A percentile compares a stretch with the other conserved stretches of the same genome.
Conservation (phyloP, 2,888 invertebrate species). For the Trichogramma dendrolimi region DNA sequence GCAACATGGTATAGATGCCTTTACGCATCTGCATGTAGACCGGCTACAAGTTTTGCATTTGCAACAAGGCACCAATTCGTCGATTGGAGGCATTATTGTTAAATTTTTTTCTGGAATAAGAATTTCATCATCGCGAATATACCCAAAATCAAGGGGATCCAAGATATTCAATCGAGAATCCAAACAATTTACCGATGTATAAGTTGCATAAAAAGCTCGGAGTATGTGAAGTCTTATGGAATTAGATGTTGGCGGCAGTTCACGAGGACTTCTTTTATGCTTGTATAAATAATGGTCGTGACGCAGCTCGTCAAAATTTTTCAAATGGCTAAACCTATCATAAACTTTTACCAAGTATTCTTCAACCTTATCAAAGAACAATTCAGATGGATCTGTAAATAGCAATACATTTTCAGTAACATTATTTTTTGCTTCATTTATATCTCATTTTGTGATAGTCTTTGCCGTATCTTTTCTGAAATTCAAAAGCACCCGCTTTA, state of each 20-base stretch:
- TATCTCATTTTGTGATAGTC: no score
- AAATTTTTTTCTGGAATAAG: background rate
- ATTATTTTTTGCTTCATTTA: background rate
- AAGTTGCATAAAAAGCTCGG: constrained; percentile 6
- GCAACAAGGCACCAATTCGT: constrained; percentile 6
- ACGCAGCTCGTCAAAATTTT: background rate
- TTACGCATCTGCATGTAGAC: background rate
- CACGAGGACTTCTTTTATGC: no score
- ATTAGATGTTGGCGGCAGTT: constrained; percentile 2
- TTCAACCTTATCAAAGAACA: constrained; percentile 1
- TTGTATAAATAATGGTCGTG: no score
- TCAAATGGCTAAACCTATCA: background rate
- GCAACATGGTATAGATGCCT: background rate
- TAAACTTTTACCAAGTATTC: constrained; percentile 3
- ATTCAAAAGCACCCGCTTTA: no score
- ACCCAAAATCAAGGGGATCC: constrained; percentile 1
- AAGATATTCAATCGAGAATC: background rate
- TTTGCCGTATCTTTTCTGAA: no score
- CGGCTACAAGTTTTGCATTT: background rate
- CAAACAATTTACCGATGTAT: no score
- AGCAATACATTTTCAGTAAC: background rate
- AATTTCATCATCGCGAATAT: background rate
- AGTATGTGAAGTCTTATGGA: background rate
- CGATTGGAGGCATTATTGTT: constrained; percentile 1
- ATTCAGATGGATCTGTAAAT: background rate